Percentiles rank a stretch among this genome's conserved stretches.
Evolutionary conservation across 1,140 invertebrate species (phyloP).

Genomic region (Pachypsylla venusta): DNA sequence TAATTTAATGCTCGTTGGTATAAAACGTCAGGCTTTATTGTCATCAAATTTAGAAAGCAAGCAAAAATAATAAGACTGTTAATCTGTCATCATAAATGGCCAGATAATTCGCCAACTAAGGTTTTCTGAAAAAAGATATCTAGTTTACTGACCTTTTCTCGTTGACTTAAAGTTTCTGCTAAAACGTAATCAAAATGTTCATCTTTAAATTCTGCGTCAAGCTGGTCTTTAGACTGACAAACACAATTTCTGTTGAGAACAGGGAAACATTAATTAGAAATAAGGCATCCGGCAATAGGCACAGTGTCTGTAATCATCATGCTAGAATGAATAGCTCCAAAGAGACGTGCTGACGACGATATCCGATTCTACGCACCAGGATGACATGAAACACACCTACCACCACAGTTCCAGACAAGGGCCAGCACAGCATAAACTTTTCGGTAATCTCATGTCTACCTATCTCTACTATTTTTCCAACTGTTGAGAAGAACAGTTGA

Average conservation of each 20-base stretch:
- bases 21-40: too few relatives aligned
- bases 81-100: too few relatives aligned
- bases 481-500: too few relatives aligned
- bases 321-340: not conserved
- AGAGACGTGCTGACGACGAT: not conserved
- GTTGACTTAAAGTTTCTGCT: not conserved
- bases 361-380: too few relatives aligned
- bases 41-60: too few relatives aligned
- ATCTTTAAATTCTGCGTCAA: not conserved
- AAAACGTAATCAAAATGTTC: conserved; percentile 2
- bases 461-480: too few relatives aligned
- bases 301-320: not conserved
- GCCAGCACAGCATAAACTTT: too few relatives aligned
- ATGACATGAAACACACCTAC: too few relatives aligned
- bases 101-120: not conserved
- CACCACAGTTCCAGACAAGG: too few relatives aligned
- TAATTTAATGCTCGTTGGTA: not conserved
- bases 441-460: too few relatives aligned
- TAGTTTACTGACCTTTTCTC: not conserved
- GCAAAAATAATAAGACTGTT: too few relatives aligned
- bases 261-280: not conserved
- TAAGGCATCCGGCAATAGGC: not conserved
- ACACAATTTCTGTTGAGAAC: not conserved
- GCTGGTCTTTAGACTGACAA: not conserved
- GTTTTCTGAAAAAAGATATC: not conserved